Base-by-base conservation (phyloP, 2,113 vertebrate genomes). In the Stigmatopora nigra region DNA sequence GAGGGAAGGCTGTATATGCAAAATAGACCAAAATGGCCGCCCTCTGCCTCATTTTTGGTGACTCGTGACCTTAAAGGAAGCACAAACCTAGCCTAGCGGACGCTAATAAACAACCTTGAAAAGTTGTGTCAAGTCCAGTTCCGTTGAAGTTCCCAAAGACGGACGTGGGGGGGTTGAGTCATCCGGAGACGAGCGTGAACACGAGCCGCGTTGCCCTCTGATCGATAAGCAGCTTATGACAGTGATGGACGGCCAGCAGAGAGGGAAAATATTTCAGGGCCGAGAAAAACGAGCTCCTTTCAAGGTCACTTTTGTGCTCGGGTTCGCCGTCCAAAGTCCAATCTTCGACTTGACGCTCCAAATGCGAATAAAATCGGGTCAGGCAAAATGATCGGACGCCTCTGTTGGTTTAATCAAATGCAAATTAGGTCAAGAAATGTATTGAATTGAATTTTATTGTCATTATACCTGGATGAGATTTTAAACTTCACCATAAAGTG, bases 151-250 rank as follows among this genome's bases (percentile, higher is more conserved):
- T 15, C 9, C 6, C 3, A 11, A 11, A 56, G 76, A 81, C 64
- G 69, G 72, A 85, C 81, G 70, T 69, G 68, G 62, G 66, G 25
- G 25, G 25, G 25, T 31, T 3, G 25, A 31, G 68, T 67, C 66
- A 61, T 70, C 51, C n/a, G 69, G 61, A 80, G 79, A 82, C 78
- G 65, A 75, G 68, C 68, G 86, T 76, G 83, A 88, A 88, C 83
- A 85, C 82, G 84, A 87, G 78, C 75, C 25, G 81, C 83, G 80
- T 80, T 71, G 68, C 70, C 68, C 71, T 78, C 81, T 83, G 79
- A 89, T 90, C 89, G 88, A 90, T 90, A 89, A 80, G 69, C 72
- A 77, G 78, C 80, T 86, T 79, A 76, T 86, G 89, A 89, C 89
- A 88, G 76, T 89, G 89, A 90, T 87, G 86, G 84, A 89, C 87